Conservation (phyloP, 2,797 vertebrate species). For the Channallabes apus region DNA sequence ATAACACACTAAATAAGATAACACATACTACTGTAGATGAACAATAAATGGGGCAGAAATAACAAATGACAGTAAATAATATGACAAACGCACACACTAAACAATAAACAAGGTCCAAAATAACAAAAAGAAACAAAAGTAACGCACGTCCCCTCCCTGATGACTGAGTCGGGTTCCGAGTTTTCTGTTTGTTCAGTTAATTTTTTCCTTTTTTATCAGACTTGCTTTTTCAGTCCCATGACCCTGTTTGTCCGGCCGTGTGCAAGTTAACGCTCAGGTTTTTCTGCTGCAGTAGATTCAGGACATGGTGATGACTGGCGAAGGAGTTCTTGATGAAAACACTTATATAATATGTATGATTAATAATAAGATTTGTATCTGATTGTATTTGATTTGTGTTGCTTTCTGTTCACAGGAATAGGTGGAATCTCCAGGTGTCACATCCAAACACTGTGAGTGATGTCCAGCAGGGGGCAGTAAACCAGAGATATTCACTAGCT, state of each 20-base stretch:
- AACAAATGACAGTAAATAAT: background rate
- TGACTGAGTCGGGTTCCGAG: background rate
- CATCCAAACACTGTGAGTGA: background rate
- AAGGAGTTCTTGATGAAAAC: background rate
- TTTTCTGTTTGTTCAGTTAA: background rate
- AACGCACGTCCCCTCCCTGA: background rate
- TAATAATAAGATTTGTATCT: too few species aligned
- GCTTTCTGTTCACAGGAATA: background rate
- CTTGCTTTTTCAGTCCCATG: background rate
- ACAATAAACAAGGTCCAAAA: background rate
- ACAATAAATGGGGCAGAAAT: background rate
- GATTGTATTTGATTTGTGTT: too few species aligned
- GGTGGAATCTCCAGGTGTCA: background rate
- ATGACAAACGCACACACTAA: background rate
- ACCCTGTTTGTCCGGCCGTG: too few species aligned
- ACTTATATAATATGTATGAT: too few species aligned
- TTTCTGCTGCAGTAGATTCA: background rate
- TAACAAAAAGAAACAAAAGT: background rate
- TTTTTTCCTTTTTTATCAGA: background rate
- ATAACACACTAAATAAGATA: too few species aligned
- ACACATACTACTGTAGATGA: background rate
- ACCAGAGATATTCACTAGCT: background rate
- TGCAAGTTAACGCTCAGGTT: background rate
- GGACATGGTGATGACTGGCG: background rate
- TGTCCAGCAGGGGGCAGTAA: slow-evolving; percentile 17